Evolutionary conservation across 2,888 invertebrate species (phyloP), one percentile per base, ranked within the genome.

Genomic region (Apeira syringaria): DNA sequence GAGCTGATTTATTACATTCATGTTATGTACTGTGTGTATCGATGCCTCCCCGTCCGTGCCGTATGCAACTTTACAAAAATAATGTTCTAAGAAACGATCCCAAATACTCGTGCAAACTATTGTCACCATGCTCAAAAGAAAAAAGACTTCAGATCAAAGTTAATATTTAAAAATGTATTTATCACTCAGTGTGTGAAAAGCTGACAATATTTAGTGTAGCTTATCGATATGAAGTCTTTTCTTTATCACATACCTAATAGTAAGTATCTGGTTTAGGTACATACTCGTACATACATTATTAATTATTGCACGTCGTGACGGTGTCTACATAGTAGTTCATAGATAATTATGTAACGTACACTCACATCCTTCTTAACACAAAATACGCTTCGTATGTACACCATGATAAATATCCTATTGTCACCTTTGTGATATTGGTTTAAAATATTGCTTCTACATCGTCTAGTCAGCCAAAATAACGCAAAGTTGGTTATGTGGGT

Each of bases 61-160:
- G 55, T 66, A 59, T 75, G 74, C 68, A 72, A 72, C 67, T 71
- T 78, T 81, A 83, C 68, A 77, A 86, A 86, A 80, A 80, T 77
- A 82, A 80, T 55, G 67, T 61, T 78, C 70, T 78, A 77, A 71
- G 56, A 77, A 80, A 68, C 63, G 61, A 75, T 73, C 64, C 61
- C 70, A 68, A 68, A 68, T 60, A 67, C 28, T 46, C 41, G 46
- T 50, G 42, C 42, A 66, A n/a, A 58, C 67, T 80, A 74, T 72
- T 69, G 68, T 68, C 67, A 62, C 61, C 58, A 63, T 69, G 64
- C 61, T 66, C 67, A 61, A 68, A 66, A 67, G 74, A 68, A 66
- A 61, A 67, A 69, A 67, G 55, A 67, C 66, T 68, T 69, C 62
- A 59, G 59, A 65, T 56, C 61, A 51, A 51, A 56, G 43, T 53